Percentiles rank a stretch among this genome's conserved stretches.
phyloP scores from a whole-genome alignment of 2,888 invertebrate genomes.

The Tenthredo livida region DNA sequence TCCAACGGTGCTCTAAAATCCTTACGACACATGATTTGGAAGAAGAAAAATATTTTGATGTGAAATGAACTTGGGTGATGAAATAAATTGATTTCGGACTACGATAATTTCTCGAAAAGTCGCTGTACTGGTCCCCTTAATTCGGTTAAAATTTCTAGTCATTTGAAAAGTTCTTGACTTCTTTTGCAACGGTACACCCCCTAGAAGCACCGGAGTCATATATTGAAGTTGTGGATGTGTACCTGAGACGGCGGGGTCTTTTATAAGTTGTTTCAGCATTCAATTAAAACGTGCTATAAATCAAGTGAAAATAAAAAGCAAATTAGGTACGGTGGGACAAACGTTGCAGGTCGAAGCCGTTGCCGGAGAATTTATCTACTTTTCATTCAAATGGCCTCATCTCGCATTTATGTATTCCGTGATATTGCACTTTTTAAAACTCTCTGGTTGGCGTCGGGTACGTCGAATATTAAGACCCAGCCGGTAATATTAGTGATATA shows the following conservation, averaged over 20 bases:
- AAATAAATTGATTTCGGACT: too few relatives aligned
- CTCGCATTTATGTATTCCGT: constrained; percentile 76
- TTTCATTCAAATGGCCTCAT: constrained; percentile 76
- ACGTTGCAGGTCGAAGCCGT: constrained; percentile 54
- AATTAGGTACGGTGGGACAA: constrained; percentile 54
- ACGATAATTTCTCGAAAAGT: too few relatives aligned
- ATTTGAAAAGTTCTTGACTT: background rate
- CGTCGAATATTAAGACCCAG: constrained; percentile 72
- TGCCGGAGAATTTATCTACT: constrained; percentile 74
- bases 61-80: too few relatives aligned
- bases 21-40: too few relatives aligned
- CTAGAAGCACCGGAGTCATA: background rate
- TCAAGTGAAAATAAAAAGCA: constrained; percentile 52
- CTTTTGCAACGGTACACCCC: background rate
- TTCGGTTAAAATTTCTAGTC: background rate
- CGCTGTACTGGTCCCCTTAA: too few relatives aligned
- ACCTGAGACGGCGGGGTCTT: background rate
- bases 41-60: too few relatives aligned
- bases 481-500: constrained; percentile 74
- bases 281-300: constrained; percentile 47
- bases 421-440: constrained; percentile 75
- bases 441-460: constrained; percentile 59
- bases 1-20: too few relatives aligned
- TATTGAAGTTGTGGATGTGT: background rate
- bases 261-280: constrained; percentile 33